Evolutionary conservation across 2,888 invertebrate species (phyloP), one percentile per base, ranked within the genome.

Genomic region (Orchesellides sinensis): DNA sequence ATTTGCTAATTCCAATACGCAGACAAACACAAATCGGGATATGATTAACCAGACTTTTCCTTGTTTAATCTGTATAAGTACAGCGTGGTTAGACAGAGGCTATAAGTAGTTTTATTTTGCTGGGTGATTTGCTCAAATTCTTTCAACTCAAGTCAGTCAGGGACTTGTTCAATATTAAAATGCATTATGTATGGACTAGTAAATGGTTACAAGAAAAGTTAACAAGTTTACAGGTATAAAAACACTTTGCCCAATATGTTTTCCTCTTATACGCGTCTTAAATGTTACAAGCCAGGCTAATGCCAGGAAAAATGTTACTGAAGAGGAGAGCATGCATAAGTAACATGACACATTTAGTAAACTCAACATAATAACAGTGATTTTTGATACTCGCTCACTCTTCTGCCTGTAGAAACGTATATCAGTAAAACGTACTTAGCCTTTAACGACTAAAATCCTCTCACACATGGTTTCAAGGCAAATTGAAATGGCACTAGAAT

Each of bases 121-220:
- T n/a, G n/a, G n/a, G n/a, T n/a, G n/a, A n/a, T n/a, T n/a, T n/a
- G n/a, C n/a, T n/a, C n/a, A n/a, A n/a, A n/a, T n/a, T n/a, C n/a
- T n/a, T n/a, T n/a, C n/a, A n/a, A n/a, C n/a, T n/a, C n/a, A n/a
- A n/a, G 6, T 12, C 19, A 25, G 8, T 49, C n/a, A n/a, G 61
- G n/a, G 61, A 25, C 68, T 19, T 25, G 32, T 70, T 73, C 73
- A 35, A 74, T 63, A 35, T 74, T 10, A 47, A 21, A 61, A 74
- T 63, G 63, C 63, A 63, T 63, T 63, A 63, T 74, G 63, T 59
- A 72, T 72, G 45, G 61, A 4, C 12, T 17, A 29, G 32, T 54
- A 29, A 61, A 32, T 19, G 61, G 29, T 54, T 23, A 61, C 29
- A 32, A 29, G 61, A 61, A n/a, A n/a, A n/a, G n/a, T n/a, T n/a